Base-by-base conservation (phyloP, 2,797 vertebrate genomes). In the Coluber constrictor region DNA sequence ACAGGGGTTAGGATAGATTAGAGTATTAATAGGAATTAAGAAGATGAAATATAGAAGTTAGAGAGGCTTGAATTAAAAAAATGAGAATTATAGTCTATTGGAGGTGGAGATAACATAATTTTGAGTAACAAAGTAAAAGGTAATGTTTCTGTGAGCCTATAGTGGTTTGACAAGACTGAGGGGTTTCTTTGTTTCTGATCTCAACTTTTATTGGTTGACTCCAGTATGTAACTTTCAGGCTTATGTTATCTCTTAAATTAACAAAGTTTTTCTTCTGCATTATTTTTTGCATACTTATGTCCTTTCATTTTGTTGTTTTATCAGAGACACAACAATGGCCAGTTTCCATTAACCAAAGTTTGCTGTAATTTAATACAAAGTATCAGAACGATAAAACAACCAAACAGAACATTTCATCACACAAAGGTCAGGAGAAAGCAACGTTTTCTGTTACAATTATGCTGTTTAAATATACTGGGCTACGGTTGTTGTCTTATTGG, bases 371-470 rank as follows among this genome's bases (percentile, higher is more conserved):
- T 97, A 93, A 94, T 94, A 94, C 92, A 95, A 94, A 95, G 90
- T 93, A 70, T 51, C 95, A 95, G 97, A 94, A 32, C 89, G 93
- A 83, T 93, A 87, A 93, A 96, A 32, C 95, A 91, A 83, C 96
- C 94, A 90, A 98, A 94, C 93, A 98, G 98, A 94, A 97, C 94
- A 0, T 95, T 98, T 94, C 97, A 98, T 95, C 93, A 66, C 88
- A 96, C 96, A 63, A 98, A 98, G 98, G 99, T 99, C 96, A 97
- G 97, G 94, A 87, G 90, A 95, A 91, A 86, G 12, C 83, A 32
- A 61, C 25, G 4, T 87, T 60, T 94, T 92, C 9, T 94, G 2
- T 32, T 94, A 92, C 86, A 83, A 83, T n/a, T 70, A 7, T 93
- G 4, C 1, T 94, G 29, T 66, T 94, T 92, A 55, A 55, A 9